Evolutionary conservation across 2,797 vertebrate species (phyloP), one percentile per base, ranked within the genome.

Genomic region (Sarcophilus harrisii): DNA sequence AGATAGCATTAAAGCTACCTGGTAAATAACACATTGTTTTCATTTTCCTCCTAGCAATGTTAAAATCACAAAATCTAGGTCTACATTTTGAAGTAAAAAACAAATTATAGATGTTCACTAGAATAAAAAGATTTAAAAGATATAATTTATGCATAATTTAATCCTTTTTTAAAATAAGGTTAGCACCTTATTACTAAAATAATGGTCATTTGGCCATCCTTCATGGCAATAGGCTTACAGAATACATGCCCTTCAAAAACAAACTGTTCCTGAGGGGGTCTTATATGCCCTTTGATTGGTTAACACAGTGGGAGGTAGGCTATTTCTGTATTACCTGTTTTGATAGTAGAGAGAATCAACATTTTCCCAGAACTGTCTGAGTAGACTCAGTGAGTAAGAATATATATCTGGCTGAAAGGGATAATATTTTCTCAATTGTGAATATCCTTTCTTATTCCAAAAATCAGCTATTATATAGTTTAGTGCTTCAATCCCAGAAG

Each of bases 1-100:
- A 90, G 30, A 81, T 0, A 92, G 3, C 58, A 57, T 30, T 94
- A 92, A 29, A n/a, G 24, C 58, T n/a, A n/a, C 59, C 8, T 30
- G 91, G 90, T 54, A 94, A 14, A 28, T 45, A 57, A 95, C 4
- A 1, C 0, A 73, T 73, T 0, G 0, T 0, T 73, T 92, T 89
- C 57, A 96, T 6, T 57, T 29, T 8, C 27, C 45, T 91, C 45
- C 95, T 92, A 96, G 93, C 94, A 91, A 3, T 89, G 95, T 90
- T 95, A 32, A 96, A 95, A 96, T 90, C 58, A 89, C 16, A 14
- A 62, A 93, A 73, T 18, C 4, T 45, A 1, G 54, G 66, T 81
- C 87, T 90, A n/a, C n/a, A 92, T 95, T 94, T 60, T 54, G 45
- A 97, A 28, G 59, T 30, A 57, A 95, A 94, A 92, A 32, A 14